A percentile compares a stretch with the other conserved stretches of the same genome.
Evolutionary conservation across 2,888 invertebrate species (phyloP).

Genomic region (Drosophila robusta): DNA sequence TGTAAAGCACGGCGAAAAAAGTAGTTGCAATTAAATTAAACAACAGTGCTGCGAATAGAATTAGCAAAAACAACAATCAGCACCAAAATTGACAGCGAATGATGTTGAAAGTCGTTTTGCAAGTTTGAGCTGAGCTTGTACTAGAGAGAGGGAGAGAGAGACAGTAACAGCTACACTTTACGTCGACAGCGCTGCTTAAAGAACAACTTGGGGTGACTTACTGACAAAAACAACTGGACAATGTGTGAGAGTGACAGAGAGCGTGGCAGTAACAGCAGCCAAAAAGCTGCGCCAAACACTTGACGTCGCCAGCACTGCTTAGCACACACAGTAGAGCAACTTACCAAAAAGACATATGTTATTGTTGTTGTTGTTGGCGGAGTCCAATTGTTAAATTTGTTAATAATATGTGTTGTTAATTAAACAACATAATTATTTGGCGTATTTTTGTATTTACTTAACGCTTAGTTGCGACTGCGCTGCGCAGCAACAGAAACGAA

Average conservation of each 20-base stretch:
- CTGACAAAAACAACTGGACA: slow-evolving; percentile 10
- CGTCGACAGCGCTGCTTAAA: slow-evolving; percentile 28
- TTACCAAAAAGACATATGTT: slow-evolving; percentile 41
- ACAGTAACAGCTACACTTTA: slow-evolving; percentile 18
- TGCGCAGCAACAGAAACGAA: slow-evolving; percentile 5
- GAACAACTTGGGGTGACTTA: slow-evolving; percentile 21
- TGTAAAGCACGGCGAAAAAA: slow-evolving; percentile 53
- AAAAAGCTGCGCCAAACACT: slow-evolving; percentile 7
- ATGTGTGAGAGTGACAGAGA: slow-evolving; percentile 4
- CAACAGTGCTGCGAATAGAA: slow-evolving; percentile 26
- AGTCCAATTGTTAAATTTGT: slow-evolving; percentile 37
- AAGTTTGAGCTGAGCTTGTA: slow-evolving; percentile 66
- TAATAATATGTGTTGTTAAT: slow-evolving; percentile 39
- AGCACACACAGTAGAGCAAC: slow-evolving; percentile 32
- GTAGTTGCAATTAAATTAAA: slow-evolving; percentile 64
- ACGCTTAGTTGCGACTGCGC: slow-evolving; percentile 17
- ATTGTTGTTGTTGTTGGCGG: slow-evolving; percentile 24
- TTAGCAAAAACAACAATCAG: slow-evolving; percentile 33
- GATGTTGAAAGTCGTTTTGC: slow-evolving; percentile 84
- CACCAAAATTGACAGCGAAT: slow-evolving; percentile 40
- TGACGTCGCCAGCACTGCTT: slow-evolving; percentile 11
- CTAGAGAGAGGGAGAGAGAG: slow-evolving; percentile 6
- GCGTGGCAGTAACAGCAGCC: neutral
- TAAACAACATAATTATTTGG: slow-evolving; percentile 28
- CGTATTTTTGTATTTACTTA: slow-evolving; percentile 23